A percentile compares a stretch with the other conserved stretches of the same genome.
These are phyloP conservation scores for Aricia agestis DNA, from an alignment of 1,140 invertebrate species.

Conservation along the genomic window DNA sequence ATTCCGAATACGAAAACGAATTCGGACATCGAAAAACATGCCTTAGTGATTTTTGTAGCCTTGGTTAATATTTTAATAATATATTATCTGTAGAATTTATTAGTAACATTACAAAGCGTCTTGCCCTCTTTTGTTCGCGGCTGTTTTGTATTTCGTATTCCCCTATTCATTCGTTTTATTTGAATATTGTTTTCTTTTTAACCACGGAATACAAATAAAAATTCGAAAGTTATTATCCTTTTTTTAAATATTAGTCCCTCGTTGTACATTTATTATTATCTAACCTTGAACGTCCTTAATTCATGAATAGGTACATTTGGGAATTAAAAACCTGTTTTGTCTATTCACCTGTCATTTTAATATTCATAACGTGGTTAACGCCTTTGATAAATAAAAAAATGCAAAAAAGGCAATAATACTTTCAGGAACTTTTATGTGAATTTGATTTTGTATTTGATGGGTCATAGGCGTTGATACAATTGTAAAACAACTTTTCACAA, in stretches of 20 bases:
- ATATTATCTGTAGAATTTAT: conserved; percentile 29
- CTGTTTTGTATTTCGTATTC: conserved; percentile 10
- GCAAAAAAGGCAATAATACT: too few relatives aligned
- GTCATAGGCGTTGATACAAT: not conserved
- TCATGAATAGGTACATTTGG: not conserved
- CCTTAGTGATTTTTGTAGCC: too few relatives aligned
- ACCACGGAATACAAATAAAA: not conserved
- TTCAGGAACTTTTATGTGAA: too few relatives aligned
- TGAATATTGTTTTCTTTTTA: conserved; percentile 11
- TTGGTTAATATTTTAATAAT: too few relatives aligned
- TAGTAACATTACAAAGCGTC: conserved; percentile 24
- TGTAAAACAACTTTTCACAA: not conserved
- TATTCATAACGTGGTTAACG: too few relatives aligned
- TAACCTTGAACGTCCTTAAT: not conserved
- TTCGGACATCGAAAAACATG: too few relatives aligned
- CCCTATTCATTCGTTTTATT: conserved; percentile 12
- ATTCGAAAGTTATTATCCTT: conserved; percentile 1
- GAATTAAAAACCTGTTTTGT: not conserved
- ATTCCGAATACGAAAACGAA: too few relatives aligned
- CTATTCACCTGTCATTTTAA: too few relatives aligned
- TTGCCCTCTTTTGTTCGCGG: conserved; percentile 13
- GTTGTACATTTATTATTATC: not conserved
- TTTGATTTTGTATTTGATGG: too few relatives aligned
- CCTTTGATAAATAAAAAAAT: too few relatives aligned
- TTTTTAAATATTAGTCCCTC: not conserved